Conservation (phyloP, 2,888 invertebrate species). For the Agrochola circellaris region DNA sequence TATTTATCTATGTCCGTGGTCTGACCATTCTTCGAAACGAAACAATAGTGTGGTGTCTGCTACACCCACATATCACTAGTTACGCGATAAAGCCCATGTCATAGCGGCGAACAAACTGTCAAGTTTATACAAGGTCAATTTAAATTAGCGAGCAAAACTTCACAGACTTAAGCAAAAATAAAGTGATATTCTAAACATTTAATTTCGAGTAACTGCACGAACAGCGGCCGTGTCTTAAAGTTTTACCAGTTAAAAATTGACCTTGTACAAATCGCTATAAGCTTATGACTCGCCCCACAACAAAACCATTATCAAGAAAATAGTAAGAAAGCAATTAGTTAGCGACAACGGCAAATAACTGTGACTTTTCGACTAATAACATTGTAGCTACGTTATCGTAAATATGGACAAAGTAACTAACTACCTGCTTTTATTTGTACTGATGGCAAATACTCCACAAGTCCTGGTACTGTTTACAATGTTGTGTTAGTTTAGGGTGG, state of each 20-base stretch:
- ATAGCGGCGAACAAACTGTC: neutral
- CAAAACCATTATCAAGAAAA: constrained; percentile 82
- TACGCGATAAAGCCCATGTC: neutral
- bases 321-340: constrained; percentile 89
- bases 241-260: too few relatives aligned
- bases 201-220: neutral
- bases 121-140: neutral
- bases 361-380: constrained; percentile 69
- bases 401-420: constrained; percentile 39
- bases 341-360: constrained; percentile 68
- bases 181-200: neutral
- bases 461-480: neutral
- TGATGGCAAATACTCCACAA: constrained; percentile 21
- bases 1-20: too few relatives aligned
- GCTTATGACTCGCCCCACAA: constrained; percentile 57
- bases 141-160: neutral
- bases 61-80: neutral
- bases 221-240: neutral
- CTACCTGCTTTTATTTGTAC: constrained; percentile 30
- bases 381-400: constrained; percentile 50
- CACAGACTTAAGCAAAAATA: too few relatives aligned
- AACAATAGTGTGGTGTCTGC: neutral
- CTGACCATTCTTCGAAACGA: neutral
- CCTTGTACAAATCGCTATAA: neutral
- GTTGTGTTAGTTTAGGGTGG: neutral